Percentiles rank a stretch among this genome's conserved stretches.
Conservation (phyloP, 2,888 invertebrate species). For the Azorinus chamasolen region DNA sequence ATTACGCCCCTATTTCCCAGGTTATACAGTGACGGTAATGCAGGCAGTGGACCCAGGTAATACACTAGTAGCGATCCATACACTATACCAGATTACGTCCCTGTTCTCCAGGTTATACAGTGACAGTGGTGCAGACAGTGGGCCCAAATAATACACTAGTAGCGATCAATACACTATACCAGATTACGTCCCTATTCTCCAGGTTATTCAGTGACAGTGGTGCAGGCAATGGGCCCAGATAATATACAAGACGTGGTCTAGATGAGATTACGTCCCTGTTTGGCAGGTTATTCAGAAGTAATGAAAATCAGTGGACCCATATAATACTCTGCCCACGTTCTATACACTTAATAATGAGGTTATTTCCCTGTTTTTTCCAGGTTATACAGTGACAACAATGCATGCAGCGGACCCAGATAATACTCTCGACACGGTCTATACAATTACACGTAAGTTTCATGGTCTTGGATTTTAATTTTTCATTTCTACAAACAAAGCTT, state of each 20-base stretch:
- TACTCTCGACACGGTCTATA: constrained; percentile 31
- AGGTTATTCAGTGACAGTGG: constrained; percentile 14
- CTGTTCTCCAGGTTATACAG: constrained; percentile 16
- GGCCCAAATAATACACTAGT: constrained; percentile 36
- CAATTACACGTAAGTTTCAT: constrained; percentile 27
- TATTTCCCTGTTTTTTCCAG: constrained; percentile 11
- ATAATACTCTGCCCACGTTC: too few relatives aligned
- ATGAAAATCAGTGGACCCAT: too few relatives aligned
- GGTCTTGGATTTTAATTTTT: too few relatives aligned
- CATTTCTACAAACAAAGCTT: too few relatives aligned
- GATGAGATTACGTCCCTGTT: constrained; percentile 29
- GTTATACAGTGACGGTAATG: too few relatives aligned
- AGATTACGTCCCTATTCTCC: not conserved
- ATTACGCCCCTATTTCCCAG: too few relatives aligned
- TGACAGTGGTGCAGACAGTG: constrained; percentile 9
- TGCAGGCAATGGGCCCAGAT: constrained; percentile 28
- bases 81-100: too few relatives aligned
- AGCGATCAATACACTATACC: too few relatives aligned
- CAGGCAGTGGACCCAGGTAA: too few relatives aligned
- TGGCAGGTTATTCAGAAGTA: too few relatives aligned
- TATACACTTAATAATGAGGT: too few relatives aligned
- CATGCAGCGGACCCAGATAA: constrained; percentile 29
- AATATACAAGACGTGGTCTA: constrained; percentile 27
- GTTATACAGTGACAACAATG: constrained; percentile 5
- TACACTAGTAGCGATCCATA: too few relatives aligned